Evolutionary conservation across 2,113 vertebrate species (phyloP).

Genomic region (Mesoclemmys tuberculata): DNA sequence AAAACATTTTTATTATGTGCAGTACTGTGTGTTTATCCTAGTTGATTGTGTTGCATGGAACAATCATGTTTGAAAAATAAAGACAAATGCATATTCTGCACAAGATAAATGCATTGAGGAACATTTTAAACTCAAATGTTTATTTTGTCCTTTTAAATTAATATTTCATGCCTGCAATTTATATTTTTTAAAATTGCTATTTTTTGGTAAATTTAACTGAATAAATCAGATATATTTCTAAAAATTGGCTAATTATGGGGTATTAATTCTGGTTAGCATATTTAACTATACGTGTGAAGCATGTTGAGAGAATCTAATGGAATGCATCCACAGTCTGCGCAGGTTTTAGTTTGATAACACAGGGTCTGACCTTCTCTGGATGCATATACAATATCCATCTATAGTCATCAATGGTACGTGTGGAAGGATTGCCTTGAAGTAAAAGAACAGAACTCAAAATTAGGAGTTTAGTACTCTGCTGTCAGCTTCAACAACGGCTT

Average conservation of each 20-base stretch:
- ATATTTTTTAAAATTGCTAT: background rate
- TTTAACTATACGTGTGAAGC: background rate
- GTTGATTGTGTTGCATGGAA: background rate
- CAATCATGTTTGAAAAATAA: background rate
- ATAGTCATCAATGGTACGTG: background rate
- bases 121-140: background rate
- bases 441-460: background rate
- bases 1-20: background rate
- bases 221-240: background rate
- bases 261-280: background rate
- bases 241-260: background rate
- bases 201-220: background rate
- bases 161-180: background rate
- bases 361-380: background rate
- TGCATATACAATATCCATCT: background rate
- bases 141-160: background rate
- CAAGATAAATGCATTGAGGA: background rate
- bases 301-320: background rate
- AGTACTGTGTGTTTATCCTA: background rate
- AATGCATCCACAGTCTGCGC: accelerated
- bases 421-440: background rate
- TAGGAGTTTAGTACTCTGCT: background rate
- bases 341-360: background rate
- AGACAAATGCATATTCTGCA: conserved; percentile 9
- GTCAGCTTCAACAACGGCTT: background rate